Percentiles rank a stretch among this genome's conserved stretches.
Evolutionary conservation across 2,113 vertebrate species (phyloP).

Genomic region (Ovis canadensis): DNA sequence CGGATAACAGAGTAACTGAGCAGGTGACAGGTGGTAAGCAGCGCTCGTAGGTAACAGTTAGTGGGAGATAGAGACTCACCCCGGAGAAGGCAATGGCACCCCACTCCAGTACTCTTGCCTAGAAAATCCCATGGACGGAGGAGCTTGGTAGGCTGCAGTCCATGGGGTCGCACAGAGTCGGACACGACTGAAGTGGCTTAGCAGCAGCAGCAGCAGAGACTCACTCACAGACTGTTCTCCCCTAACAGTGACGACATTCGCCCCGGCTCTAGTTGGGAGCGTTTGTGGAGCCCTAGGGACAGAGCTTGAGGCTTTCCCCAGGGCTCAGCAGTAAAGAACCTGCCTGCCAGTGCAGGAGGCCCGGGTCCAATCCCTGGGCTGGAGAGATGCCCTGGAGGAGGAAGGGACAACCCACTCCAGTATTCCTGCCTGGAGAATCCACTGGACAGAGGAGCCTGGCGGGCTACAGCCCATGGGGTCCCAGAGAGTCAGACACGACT

Average conservation of each 20-base stretch:
- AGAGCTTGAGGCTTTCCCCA: not conserved
- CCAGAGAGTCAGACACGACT: fast-evolving
- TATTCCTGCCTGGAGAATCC: not conserved
- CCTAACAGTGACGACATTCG: fast-evolving
- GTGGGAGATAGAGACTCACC: not conserved
- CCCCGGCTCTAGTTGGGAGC: not conserved
- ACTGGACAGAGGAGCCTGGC: not conserved
- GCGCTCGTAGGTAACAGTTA: fast-evolving
- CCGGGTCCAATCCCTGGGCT: fast-evolving
- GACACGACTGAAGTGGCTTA: too few species aligned
- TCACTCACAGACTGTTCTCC: not conserved
- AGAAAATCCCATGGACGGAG: too few species aligned
- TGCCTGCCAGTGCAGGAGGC: not conserved
- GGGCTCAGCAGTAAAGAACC: not conserved
- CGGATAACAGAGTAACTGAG: fast-evolving
- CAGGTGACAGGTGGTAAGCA: not conserved
- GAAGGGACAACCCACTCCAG: not conserved
- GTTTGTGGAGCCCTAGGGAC: fast-evolving
- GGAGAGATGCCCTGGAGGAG: not conserved
- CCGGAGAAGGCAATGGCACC: too few species aligned
- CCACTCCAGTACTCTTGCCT: too few species aligned
- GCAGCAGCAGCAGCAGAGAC: not conserved
- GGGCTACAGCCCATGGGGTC: fast-evolving
- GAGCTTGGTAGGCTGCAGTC: too few species aligned
- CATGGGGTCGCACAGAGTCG: too few species aligned